Evolutionary conservation across 2,888 invertebrate genomes (phyloP).

Genomic region (Blastobasis adustella): DNA sequence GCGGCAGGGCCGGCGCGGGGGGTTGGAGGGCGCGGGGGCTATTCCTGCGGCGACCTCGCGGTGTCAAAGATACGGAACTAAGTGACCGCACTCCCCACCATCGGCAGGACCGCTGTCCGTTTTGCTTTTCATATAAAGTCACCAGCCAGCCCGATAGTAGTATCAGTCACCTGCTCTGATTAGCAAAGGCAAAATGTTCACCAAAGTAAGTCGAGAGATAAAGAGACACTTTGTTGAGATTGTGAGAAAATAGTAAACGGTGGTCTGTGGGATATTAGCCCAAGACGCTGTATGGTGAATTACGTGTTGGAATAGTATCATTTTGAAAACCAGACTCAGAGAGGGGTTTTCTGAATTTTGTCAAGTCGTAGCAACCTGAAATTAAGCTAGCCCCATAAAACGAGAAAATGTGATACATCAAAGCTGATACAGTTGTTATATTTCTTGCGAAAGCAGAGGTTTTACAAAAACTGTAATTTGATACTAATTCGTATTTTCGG

Average conservation of each 20-base stretch:
- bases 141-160: constrained; percentile 56
- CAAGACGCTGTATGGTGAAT: background rate
- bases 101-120: constrained; percentile 54
- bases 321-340: background rate
- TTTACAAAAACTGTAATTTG: too few relatives aligned
- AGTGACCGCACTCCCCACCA: constrained; percentile 65
- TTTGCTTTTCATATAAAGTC: constrained; percentile 73
- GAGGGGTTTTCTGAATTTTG: constrained; percentile 1
- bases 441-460: too few relatives aligned
- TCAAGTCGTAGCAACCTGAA: too few relatives aligned
- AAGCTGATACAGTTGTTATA: too few relatives aligned
- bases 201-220: constrained; percentile 55
- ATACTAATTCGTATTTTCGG: too few relatives aligned
- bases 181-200: constrained; percentile 71
- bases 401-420: too few relatives aligned
- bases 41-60: constrained; percentile 53
- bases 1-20: too few relatives aligned
- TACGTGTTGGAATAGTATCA: background rate
- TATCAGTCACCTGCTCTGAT: constrained; percentile 71
- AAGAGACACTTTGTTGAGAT: constrained; percentile 2
- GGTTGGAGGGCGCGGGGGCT: too few relatives aligned
- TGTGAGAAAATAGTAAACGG: too few relatives aligned
- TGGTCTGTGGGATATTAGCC: background rate
- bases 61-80: constrained; percentile 74
- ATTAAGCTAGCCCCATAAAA: too few relatives aligned